These are phyloP conservation scores for Iguana delicatissima DNA, from an alignment of 2,797 vertebrate species.

Conservation along the genomic window DNA sequence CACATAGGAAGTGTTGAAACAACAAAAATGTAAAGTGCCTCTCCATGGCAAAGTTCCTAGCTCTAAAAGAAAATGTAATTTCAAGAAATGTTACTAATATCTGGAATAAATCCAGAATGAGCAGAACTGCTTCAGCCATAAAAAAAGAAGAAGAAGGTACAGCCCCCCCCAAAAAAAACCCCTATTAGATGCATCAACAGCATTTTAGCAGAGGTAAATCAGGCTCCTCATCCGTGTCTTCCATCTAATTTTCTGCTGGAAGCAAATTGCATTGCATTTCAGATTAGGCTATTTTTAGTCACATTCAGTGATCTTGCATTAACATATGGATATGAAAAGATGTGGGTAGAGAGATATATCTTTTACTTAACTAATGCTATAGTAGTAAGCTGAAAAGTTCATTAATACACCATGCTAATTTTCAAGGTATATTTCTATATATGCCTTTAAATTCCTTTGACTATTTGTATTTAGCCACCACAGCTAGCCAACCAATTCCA, in stretches of 20 bases:
- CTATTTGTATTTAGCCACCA: background rate
- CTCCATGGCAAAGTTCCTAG: slow-evolving; percentile 16
- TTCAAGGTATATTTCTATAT: background rate
- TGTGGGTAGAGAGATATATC: background rate
- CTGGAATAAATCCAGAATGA: slow-evolving; percentile 40
- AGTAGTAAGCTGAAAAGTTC: background rate
- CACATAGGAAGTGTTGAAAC: background rate
- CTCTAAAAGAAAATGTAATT: slow-evolving; percentile 41
- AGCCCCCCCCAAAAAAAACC: slow-evolving; percentile 3
- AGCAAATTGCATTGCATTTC: slow-evolving; percentile 44
- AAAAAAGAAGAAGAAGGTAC: slow-evolving; percentile 25
- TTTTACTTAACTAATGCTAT: slow-evolving; percentile 19
- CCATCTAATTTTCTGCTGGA: slow-evolving; percentile 48
- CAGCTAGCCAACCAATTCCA: background rate
- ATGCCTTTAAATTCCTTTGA: background rate
- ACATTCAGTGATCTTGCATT: slow-evolving; percentile 23
- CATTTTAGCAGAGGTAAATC: slow-evolving; percentile 56
- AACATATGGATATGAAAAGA: slow-evolving; percentile 23
- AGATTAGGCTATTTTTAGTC: slow-evolving; percentile 45
- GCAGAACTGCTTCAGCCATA: slow-evolving; percentile 38
- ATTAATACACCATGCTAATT: background rate
- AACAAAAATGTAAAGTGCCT: slow-evolving; percentile 11
- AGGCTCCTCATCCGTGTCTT: slow-evolving; percentile 19
- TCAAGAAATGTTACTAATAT: slow-evolving; percentile 40
- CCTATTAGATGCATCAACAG: slow-evolving; percentile 32